These are phyloP conservation scores for Taphrorychus bicolor DNA, from an alignment of 2,888 invertebrate species.

Conservation along the genomic window DNA sequence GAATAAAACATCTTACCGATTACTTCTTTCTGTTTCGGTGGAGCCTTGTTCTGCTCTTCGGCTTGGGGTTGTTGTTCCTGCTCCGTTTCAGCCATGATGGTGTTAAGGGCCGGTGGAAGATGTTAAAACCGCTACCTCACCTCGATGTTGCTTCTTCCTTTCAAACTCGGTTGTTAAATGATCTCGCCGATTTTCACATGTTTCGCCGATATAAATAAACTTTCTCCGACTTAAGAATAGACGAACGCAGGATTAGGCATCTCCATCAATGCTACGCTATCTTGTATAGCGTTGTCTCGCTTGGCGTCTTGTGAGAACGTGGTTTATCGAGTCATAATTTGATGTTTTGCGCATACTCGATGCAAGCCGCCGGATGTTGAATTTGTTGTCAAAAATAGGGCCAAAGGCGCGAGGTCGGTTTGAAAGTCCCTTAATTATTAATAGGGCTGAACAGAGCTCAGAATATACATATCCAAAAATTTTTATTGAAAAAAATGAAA, in stretches of 20 bases:
- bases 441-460: too few species aligned
- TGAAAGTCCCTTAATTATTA: too few species aligned
- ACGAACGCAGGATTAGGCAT: conserved; percentile 14
- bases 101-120: conserved; percentile 73
- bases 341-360: too few species aligned
- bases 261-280: background rate
- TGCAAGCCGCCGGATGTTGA: too few species aligned
- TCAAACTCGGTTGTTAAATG: conserved; percentile 64
- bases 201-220: conserved; percentile 53
- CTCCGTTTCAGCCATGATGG: conserved; percentile 90
- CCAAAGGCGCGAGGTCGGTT: too few species aligned
- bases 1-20: conserved; percentile 70
- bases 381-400: too few species aligned
- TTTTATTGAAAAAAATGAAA: too few species aligned
- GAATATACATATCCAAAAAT: too few species aligned
- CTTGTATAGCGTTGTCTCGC: background rate
- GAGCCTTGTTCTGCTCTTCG: conserved; percentile 63
- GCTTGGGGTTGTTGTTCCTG: conserved; percentile 65
- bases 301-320: too few species aligned
- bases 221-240: conserved; percentile 43
- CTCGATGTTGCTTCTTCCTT: conserved; percentile 74
- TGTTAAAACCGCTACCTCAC: conserved; percentile 79
- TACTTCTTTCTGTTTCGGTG: conserved; percentile 84
- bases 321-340: too few species aligned
- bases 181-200: conserved; percentile 53